Conservation (phyloP, 2,797 vertebrate species). For the Melanitta fusca region DNA sequence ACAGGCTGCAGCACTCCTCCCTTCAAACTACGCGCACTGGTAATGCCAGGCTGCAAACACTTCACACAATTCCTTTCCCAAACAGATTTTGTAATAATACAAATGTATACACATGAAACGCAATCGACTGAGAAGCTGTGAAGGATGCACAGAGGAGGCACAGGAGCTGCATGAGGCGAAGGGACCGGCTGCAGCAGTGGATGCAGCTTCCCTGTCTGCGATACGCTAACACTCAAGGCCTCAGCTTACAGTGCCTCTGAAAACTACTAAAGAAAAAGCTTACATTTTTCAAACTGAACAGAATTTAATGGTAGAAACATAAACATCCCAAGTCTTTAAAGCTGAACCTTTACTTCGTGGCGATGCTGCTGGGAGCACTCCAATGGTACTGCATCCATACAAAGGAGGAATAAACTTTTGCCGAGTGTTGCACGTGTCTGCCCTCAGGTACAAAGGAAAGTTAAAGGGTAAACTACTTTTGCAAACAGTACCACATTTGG, state of each 20-base stretch:
- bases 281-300: neutral
- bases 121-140: neutral
- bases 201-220: neutral
- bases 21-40: neutral
- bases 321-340: neutral
- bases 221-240: neutral
- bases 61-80: neutral
- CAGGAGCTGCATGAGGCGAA: fast-evolving
- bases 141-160: neutral
- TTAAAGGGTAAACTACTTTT: neutral
- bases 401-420: no score
- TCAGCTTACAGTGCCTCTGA: fast-evolving
- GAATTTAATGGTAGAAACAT: neutral
- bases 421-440: neutral
- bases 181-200: neutral
- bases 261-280: neutral
- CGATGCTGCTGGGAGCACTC: neutral
- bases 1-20: fast-evolving
- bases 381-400: neutral
- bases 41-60: neutral
- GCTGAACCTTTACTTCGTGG: neutral
- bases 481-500: neutral
- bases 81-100: neutral
- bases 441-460: neutral
- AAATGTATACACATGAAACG: neutral